These are phyloP conservation scores for Lampropteryx suffumata DNA, from an alignment of 2,888 invertebrate genomes.

Conservation along the genomic window DNA sequence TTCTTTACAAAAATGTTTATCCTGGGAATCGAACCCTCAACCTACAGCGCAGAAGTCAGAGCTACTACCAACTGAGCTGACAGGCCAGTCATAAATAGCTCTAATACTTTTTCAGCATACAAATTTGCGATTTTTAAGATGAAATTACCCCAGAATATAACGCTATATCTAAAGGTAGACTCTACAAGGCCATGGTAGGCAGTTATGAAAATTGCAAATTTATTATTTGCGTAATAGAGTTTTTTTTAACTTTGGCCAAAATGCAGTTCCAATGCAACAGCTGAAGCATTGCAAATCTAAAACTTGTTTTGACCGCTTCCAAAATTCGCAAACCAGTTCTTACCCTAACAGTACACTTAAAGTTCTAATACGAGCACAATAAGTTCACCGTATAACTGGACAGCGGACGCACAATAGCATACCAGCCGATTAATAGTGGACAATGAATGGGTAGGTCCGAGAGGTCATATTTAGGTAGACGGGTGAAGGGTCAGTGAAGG, in stretches of 20 bases:
- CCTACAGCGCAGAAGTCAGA: too few species aligned
- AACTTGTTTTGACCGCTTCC: conserved; percentile 43
- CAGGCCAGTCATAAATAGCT: too few species aligned
- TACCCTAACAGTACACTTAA: conserved; percentile 64
- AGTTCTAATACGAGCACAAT: conserved; percentile 77
- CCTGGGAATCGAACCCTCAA: too few species aligned
- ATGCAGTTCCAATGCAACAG: conserved; percentile 21
- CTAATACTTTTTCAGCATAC: too few species aligned
- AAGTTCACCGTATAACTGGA: conserved; percentile 54
- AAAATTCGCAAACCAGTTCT: conserved; percentile 54
- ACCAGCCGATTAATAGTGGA: conserved; percentile 79
- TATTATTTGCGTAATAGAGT: not conserved
- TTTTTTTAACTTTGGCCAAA: not conserved
- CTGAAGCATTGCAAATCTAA: conserved; percentile 32
- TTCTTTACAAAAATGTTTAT: too few species aligned
- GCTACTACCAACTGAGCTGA: too few species aligned
- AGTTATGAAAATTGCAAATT: too few species aligned
- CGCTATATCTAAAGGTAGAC: too few species aligned
- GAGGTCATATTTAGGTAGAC: conserved; percentile 80
- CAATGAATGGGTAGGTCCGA: conserved; percentile 61
- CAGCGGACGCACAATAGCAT: conserved; percentile 69
- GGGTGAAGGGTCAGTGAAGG: conserved; percentile 76
- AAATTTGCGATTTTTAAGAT: too few species aligned
- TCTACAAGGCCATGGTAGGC: too few species aligned
- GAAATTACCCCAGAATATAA: too few species aligned